Evolutionary conservation across 2,888 invertebrate genomes (phyloP).

Genomic region (Aleiodes alternator): DNA sequence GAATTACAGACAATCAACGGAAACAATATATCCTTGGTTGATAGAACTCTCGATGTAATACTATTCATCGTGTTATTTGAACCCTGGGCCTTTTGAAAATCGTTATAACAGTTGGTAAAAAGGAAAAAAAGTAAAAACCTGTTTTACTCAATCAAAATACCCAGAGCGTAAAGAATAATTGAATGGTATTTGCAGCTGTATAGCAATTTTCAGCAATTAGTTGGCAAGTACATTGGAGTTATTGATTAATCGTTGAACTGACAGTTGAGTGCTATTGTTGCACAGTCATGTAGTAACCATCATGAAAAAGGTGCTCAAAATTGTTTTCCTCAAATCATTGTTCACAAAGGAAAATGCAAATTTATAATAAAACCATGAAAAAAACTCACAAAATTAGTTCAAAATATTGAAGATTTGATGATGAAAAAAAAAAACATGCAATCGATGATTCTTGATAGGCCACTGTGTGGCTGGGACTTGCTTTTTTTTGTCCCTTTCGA

Average conservation of each 20-base stretch:
- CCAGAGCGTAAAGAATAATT: constrained; percentile 1
- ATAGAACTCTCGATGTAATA: no score
- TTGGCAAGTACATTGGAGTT: not conserved
- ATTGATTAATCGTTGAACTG: constrained; percentile 35
- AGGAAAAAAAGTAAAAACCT: not conserved
- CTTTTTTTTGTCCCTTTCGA: not conserved
- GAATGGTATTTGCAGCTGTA: constrained; percentile 21
- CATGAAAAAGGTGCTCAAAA: not conserved
- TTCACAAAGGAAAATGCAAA: not conserved
- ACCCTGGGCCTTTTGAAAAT: not conserved
- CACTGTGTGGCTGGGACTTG: not conserved
- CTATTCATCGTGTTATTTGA: no score
- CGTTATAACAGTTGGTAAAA: not conserved
- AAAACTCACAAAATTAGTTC: not conserved
- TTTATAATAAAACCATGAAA: not conserved
- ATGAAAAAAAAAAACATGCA: not conserved
- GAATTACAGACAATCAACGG: not conserved
- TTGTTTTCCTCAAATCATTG: constrained; percentile 4
- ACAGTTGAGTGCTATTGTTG: not conserved
- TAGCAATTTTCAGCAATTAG: constrained; percentile 8
- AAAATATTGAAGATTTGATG: not conserved
- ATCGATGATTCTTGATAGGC: not conserved
- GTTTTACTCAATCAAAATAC: not conserved
- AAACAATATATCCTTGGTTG: no score
- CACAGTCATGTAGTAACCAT: not conserved